phyloP scores from a whole-genome alignment of 1,140 invertebrate species.

The Psix sp. region DNA sequence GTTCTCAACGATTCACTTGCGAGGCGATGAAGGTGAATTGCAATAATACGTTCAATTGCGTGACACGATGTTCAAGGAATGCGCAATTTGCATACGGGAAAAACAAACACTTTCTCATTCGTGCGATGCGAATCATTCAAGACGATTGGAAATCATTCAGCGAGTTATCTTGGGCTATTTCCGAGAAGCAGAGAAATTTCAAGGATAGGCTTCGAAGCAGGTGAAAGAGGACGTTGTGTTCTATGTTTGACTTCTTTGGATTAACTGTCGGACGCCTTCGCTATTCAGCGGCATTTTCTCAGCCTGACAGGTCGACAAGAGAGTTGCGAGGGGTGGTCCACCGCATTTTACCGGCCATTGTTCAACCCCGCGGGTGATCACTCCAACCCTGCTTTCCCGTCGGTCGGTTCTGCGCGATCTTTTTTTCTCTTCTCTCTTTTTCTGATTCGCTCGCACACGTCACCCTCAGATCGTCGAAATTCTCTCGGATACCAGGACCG shows the following conservation, averaged over 20 bases:
- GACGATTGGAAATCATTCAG: conserved; percentile 25
- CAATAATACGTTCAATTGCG: conserved; percentile 22
- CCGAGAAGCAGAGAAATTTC: conserved; percentile 58
- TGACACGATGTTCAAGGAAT: conserved; percentile 24
- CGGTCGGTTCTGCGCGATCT: conserved; percentile 1
- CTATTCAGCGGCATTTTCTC: conserved; percentile 33
- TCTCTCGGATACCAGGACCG: conserved; percentile 19
- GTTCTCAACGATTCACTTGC: conserved; percentile 28
- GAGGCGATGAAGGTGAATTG: conserved; percentile 31
- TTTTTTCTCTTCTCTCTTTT: conserved; percentile 2
- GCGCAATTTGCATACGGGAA: conserved; percentile 37
- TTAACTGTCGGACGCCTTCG: conserved; percentile 62
- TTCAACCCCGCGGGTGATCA: conserved; percentile 71
- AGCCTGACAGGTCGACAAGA: conserved; percentile 59
- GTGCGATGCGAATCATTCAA: conserved; percentile 29
- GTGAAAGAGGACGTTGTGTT: conserved; percentile 58
- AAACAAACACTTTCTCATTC: conserved; percentile 17
- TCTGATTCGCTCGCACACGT: conserved; percentile 17
- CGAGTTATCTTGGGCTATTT: conserved; percentile 10
- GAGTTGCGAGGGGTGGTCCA: conserved; percentile 70
- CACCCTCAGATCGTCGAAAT: conserved; percentile 33
- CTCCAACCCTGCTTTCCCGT: conserved; percentile 57
- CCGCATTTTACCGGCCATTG: conserved; percentile 71
- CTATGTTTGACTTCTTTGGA: conserved; percentile 67
- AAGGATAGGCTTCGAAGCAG: conserved; percentile 55